Percentiles rank a stretch among this genome's conserved stretches.
These are phyloP conservation scores for Drosophila paranaensis DNA, from an alignment of 2,888 invertebrate genomes.

Conservation along the genomic window DNA sequence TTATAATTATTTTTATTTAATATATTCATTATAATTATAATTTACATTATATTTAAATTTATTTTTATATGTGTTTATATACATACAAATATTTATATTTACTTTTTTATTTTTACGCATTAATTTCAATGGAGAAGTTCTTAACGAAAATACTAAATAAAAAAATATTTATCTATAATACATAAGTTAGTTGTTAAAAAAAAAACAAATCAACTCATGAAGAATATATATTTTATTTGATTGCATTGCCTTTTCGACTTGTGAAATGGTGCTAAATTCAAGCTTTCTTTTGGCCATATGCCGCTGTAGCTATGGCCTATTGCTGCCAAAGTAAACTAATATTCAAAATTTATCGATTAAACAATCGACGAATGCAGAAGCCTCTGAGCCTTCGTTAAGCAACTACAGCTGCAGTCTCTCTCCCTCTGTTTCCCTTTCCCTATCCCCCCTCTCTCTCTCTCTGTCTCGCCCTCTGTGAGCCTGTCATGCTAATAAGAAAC, in stretches of 20 bases:
- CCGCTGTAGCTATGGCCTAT: not conserved
- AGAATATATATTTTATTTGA: no score
- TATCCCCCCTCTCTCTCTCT: not conserved
- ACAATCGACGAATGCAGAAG: conserved; percentile 40
- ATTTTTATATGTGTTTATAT: no score
- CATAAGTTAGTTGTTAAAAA: no score
- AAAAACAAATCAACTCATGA: no score
- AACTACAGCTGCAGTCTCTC: not conserved
- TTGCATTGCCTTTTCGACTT: not conserved
- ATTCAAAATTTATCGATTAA: conserved; percentile 67
- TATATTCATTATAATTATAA: no score
- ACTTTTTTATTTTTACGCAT: no score
- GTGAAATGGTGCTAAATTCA: not conserved
- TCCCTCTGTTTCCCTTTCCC: not conserved
- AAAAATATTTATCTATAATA: no score
- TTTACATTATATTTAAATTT: no score
- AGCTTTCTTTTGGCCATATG: not conserved
- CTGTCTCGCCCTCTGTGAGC: not conserved
- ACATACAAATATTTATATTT: no score
- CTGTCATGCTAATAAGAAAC: conserved; percentile 69
- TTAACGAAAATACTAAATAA: no score
- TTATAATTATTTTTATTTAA: no score
- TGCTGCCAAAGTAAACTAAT: conserved; percentile 11
- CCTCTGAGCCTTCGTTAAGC: conserved; percentile 7
- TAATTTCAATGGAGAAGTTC: no score